Base-by-base conservation (phyloP, 2,113 vertebrate species). In the Lichenostomus cassidix region DNA sequence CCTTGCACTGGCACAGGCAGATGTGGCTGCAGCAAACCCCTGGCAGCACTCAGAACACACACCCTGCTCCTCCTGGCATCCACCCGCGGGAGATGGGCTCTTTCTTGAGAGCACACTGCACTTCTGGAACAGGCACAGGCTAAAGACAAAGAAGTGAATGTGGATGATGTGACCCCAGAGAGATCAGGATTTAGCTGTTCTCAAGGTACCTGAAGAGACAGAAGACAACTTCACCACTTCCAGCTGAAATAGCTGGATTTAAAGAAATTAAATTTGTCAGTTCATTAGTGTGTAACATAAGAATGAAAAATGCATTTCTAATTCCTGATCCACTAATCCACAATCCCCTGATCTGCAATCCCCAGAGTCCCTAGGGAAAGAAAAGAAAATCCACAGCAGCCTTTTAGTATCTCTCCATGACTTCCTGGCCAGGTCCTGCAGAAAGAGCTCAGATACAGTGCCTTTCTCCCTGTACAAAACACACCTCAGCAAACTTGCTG, bases 271-370 rank as follows among this genome's bases (percentile, higher is more conserved):
- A 92, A 95, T 94, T 95, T 94, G 88, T 83, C 93, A 84, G 77
- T 91, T 97, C 92, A 95, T 96, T 96, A 97, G 93, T 27, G 90
- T 95, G 85, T 58, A 94, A 96, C 88, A 31, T 35, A 92, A 86
- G 83, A 92, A 96, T 56, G 80, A 87, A 82, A 95, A 94, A 87
- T 17, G 62, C 74, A 84, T 92, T 92, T 92, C 77, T 92, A 95
- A 91, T 92, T 79, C 92, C 81, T 87, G 83, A 96, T 93, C 80
- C 14, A 0, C 65, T 96, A 94, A 97, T 96, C 96, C 90, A 85
- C 79, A 90, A 90, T 90, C 87, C 39, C 0, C 91, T 64, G 56
- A 64, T 92, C 82, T 89, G 64, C 92, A 96, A 63, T 39, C 71
- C 90, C 70, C 64, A 28, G 33, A 37, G 59, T 62, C 74, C 86